Evolutionary conservation across 2,888 invertebrate species (phyloP).

Genomic region (Carcina quercana): DNA sequence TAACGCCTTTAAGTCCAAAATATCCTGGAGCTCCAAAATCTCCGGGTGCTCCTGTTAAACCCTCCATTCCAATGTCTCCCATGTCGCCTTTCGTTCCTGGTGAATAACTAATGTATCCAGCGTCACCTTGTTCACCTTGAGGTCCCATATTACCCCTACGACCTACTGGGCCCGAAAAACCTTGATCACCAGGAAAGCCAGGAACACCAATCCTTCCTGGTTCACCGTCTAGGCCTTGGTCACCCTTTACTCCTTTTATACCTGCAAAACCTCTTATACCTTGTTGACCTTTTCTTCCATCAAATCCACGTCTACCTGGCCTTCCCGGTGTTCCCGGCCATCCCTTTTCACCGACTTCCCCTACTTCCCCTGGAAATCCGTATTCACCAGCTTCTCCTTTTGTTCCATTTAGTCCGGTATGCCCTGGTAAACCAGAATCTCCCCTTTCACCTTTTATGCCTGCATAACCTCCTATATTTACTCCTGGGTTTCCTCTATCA

Average conservation of each 20-base stretch:
- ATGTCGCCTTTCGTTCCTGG: constrained; percentile 60
- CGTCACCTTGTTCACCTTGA: constrained; percentile 63
- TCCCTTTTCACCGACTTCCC: constrained; percentile 67
- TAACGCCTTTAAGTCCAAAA: constrained; percentile 72
- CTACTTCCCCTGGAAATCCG: constrained; percentile 67
- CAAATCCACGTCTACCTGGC: constrained; percentile 72
- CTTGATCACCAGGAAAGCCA: constrained; percentile 72
- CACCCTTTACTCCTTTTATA: constrained; percentile 44
- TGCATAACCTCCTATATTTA: constrained; percentile 49
- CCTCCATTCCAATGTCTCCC: constrained; percentile 75
- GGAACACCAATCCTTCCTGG: constrained; percentile 67
- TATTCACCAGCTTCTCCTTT: constrained; percentile 73
- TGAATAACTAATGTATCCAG: constrained; percentile 29
- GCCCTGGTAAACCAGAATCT: constrained; percentile 68
- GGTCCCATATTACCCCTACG: constrained; percentile 63
- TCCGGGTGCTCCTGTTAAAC: constrained; percentile 72
- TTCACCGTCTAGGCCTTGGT: constrained; percentile 46
- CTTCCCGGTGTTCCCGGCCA: constrained; percentile 70
- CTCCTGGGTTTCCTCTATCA: constrained; percentile 72
- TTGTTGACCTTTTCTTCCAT: constrained; percentile 34
- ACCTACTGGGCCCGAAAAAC: constrained; percentile 57
- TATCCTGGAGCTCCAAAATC: constrained; percentile 71
- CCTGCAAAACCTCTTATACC: constrained; percentile 74
- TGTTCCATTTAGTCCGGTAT: constrained; percentile 60
- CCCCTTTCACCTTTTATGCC: constrained; percentile 78